These are phyloP conservation scores for Papilio demoleus DNA, from an alignment of 2,888 invertebrate genomes.

Conservation along the genomic window DNA sequence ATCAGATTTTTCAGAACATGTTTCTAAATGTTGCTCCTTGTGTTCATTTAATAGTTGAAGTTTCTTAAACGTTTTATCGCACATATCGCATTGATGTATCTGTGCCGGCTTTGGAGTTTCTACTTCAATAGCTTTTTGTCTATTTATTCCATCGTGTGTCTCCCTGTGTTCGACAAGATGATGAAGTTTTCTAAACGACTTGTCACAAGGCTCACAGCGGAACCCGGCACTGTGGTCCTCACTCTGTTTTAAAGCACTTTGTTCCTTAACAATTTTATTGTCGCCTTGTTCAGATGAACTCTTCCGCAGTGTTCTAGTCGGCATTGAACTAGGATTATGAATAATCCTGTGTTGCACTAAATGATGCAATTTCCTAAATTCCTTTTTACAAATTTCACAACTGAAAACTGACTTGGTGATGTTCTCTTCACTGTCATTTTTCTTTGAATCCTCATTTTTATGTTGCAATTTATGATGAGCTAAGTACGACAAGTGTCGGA, in stretches of 20 bases:
- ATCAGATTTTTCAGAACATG: constrained; percentile 73
- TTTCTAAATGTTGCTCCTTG: constrained; percentile 75
- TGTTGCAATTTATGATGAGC: constrained; percentile 74
- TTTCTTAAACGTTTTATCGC: constrained; percentile 77
- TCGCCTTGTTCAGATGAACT: constrained; percentile 69
- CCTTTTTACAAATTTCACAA: constrained; percentile 78
- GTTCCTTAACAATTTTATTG: constrained; percentile 56
- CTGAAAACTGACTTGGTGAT: constrained; percentile 61
- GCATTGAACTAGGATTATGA: constrained; percentile 59
- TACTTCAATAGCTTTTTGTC: constrained; percentile 56
- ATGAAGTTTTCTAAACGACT: constrained; percentile 79
- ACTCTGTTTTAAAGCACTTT: constrained; percentile 52
- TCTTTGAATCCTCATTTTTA: constrained; percentile 63
- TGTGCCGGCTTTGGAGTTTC: constrained; percentile 55
- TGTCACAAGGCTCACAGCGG: constrained; percentile 79
- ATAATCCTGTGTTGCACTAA: constrained; percentile 77
- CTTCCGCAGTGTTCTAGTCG: constrained; percentile 60
- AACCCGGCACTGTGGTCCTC: constrained; percentile 74
- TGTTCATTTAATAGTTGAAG: constrained; percentile 76
- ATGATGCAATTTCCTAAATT: constrained; percentile 77
- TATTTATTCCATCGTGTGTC: constrained; percentile 75
- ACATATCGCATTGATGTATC: constrained; percentile 69
- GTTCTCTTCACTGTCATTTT: constrained; percentile 50
- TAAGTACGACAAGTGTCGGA: constrained; percentile 76
- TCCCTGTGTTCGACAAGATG: constrained; percentile 80